Evolutionary conservation across 2,888 invertebrate species (phyloP), one percentile per base, ranked within the genome.

Genomic region (Drosophila aldrichi): DNA sequence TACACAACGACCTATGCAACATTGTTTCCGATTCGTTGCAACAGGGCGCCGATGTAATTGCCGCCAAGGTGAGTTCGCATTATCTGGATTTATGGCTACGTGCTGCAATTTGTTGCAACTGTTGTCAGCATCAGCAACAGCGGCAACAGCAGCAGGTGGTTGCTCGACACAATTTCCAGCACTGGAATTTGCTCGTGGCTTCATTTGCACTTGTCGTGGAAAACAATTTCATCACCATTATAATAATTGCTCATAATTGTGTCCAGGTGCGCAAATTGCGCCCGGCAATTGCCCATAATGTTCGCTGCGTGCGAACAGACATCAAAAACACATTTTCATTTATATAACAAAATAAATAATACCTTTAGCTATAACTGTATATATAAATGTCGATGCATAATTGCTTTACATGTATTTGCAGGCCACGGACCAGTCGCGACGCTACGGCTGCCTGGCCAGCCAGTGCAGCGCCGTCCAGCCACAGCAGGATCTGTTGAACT

Each of bases 1-100:
- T 98, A 90, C 96, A 98, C 94, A 95, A 96, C 79, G 98, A 98
- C 92, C 95, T 98, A 71, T 97, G 97, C 92, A 94, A 96, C 87
- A 96, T 97, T 70, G 95, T 98, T 84, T 96, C 97, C 87, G 97
- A 98, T 79, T 96, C 98, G 29, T 96, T 98, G 90, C 95, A 96
- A 86, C 97, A 97, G 92, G 97, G 97, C 82, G 96, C 97, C 66
- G 96, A 97, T 93, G 95, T 97, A 81, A 95, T 98, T 88, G 95
- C 96, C 74, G 95, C 95, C 82, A 96, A 97, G 95, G 97, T 97
- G 94, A 94, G 94, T 93, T 16, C n/a, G 16, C 34, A 40, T 41
- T 59, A 57, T 52, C 29, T 29, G 8, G 89, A 84, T 89, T 87
- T 89, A 89, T 84, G 74, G 52, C 56, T 58, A 56, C 46, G 61